A percentile compares a stretch with the other conserved stretches of the same genome.
These are phyloP conservation scores for Mallateleia sp. DNA, from an alignment of 2,888 invertebrate species.

Conservation along the genomic window DNA sequence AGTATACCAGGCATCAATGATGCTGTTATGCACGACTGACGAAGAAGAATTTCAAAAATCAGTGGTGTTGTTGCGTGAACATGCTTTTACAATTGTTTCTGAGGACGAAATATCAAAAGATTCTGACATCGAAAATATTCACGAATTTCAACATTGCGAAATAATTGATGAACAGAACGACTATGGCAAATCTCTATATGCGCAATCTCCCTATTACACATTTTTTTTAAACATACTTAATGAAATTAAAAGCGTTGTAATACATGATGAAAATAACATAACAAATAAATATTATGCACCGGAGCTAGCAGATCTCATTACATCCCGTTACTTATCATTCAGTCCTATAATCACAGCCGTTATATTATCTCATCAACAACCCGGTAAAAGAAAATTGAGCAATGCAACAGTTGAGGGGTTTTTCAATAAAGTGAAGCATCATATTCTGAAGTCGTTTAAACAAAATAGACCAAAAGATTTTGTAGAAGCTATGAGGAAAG, in stretches of 20 bases:
- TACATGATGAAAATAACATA: neutral
- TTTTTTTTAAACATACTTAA: neutral
- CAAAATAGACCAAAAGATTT: slow-evolving; percentile 21
- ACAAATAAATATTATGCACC: slow-evolving; percentile 17
- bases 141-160: neutral
- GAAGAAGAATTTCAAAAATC: neutral
- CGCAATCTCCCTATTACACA: slow-evolving; percentile 18
- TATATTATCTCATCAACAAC: neutral
- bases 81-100: neutral
- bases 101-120: neutral
- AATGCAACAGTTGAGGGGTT: slow-evolving; percentile 26
- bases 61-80: neutral
- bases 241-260: neutral
- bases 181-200: slow-evolving; percentile 14
- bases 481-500: slow-evolving; percentile 16
- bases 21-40: neutral
- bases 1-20: neutral
- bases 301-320: neutral
- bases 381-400: neutral
- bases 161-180: slow-evolving; percentile 6
- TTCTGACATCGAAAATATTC: neutral
- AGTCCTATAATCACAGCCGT: slow-evolving; percentile 13
- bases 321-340: neutral
- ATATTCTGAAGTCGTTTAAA: neutral
- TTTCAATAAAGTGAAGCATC: slow-evolving; percentile 27